Percentiles rank a stretch among this genome's conserved stretches.
Conservation (phyloP, 1,140 invertebrate genomes). For the Heliothis subflexa region DNA sequence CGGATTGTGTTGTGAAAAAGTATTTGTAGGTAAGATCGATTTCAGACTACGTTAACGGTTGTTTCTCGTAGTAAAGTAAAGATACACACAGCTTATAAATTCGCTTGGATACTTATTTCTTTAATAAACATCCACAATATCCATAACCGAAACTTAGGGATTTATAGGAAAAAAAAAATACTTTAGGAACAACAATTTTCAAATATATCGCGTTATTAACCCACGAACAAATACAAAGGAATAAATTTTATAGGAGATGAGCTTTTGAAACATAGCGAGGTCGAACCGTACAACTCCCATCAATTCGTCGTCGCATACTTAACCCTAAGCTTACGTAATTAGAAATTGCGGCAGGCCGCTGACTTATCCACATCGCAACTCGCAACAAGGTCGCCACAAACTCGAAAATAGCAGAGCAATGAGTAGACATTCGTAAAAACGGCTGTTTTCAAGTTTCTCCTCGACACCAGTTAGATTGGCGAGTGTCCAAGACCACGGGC, state of each 20-base stretch:
- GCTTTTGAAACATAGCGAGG: constrained; percentile 50
- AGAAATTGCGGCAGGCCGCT: constrained; percentile 68
- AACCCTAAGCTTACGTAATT: constrained; percentile 64
- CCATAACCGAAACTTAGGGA: too few relatives aligned
- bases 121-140: too few relatives aligned
- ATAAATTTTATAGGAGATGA: not conserved
- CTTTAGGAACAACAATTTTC: too few relatives aligned
- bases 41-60: not conserved
- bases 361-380: constrained; percentile 63
- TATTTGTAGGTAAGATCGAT: constrained; percentile 14
- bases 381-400: constrained; percentile 77
- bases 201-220: too few relatives aligned
- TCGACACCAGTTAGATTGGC: constrained; percentile 71
- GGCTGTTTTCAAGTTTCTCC: constrained; percentile 76
- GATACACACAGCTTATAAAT: not conserved
- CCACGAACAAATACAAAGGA: not conserved
- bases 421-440: constrained; percentile 83
- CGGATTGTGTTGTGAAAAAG: constrained; percentile 33
- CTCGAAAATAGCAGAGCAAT: constrained; percentile 78
- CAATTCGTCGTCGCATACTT: constrained; percentile 53
- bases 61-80: not conserved
- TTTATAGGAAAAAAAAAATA: too few relatives aligned
- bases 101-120: not conserved
- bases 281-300: constrained; percentile 22
- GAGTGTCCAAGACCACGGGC: constrained; percentile 73